These are phyloP conservation scores for Caenorhabditis afra DNA, from an alignment of 2,888 invertebrate genomes.

Conservation along the genomic window DNA sequence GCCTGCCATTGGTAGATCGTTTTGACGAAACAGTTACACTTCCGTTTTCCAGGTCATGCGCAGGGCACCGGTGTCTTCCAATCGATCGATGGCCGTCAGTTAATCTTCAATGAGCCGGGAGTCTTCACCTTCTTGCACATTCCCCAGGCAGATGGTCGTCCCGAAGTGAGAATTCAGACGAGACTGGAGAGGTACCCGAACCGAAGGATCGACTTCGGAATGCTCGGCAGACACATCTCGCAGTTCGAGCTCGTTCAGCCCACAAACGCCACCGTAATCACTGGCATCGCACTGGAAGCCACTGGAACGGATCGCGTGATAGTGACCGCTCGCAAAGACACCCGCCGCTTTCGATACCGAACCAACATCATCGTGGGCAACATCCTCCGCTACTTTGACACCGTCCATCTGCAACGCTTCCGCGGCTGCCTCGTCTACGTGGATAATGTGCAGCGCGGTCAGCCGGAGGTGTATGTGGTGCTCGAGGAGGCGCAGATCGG, in stretches of 20 bases:
- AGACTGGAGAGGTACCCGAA: conserved; percentile 79
- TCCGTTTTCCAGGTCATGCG: conserved; percentile 87
- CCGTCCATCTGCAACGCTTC: conserved; percentile 78
- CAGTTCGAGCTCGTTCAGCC: conserved; percentile 79
- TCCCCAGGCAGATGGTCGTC: conserved; percentile 74
- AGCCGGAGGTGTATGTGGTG: conserved; percentile 80
- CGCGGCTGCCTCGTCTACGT: conserved; percentile 77
- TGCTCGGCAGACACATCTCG: conserved; percentile 76
- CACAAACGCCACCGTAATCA: conserved; percentile 78
- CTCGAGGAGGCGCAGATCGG: conserved; percentile 79
- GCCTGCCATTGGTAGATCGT: conserved; percentile 87
- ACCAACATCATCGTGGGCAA: conserved; percentile 79
- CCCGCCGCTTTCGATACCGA: conserved; percentile 70
- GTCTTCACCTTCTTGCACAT: conserved; percentile 88
- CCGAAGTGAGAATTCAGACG: conserved; percentile 79
- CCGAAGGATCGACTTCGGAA: conserved; percentile 78
- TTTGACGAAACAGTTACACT: not conserved
- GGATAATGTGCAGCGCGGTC: conserved; percentile 79
- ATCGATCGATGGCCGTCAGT: conserved; percentile 92
- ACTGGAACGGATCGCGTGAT: conserved; percentile 77
- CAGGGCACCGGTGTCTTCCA: conserved; percentile 95
- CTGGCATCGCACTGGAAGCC: conserved; percentile 78
- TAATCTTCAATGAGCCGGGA: conserved; percentile 95
- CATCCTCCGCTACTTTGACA: conserved; percentile 79
- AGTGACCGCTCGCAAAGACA: conserved; percentile 71